Percentiles rank a stretch among this genome's conserved stretches.
Conservation (phyloP, 2,888 invertebrate species). For the Gonocerus acuteangulatus region DNA sequence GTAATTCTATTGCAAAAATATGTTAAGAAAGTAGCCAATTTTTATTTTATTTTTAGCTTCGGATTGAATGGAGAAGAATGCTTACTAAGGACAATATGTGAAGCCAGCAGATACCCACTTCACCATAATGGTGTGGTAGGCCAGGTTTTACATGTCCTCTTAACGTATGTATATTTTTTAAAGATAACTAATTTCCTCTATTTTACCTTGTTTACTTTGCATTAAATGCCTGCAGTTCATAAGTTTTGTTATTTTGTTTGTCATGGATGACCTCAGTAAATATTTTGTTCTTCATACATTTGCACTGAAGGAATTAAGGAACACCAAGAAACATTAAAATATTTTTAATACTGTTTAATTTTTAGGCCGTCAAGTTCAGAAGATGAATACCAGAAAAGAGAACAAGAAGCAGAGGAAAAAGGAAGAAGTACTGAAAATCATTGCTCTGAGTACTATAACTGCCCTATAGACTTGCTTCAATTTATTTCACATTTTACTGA, state of each 20-base stretch:
- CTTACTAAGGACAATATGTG: conserved; percentile 39
- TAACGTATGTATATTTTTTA: conserved; percentile 42
- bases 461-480: conserved; percentile 33
- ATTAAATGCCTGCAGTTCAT: too few species aligned
- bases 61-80: conserved; percentile 36
- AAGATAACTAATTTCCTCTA: background rate
- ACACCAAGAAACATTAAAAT: too few species aligned
- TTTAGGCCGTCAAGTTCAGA: conserved; percentile 47
- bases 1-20: too few species aligned
- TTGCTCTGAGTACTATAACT: conserved; percentile 31
- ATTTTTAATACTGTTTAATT: too few species aligned
- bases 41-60: conserved; percentile 31
- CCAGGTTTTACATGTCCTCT: conserved; percentile 43
- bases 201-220: background rate
- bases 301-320: too few species aligned
- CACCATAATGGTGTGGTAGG: conserved; percentile 39
- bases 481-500: conserved; percentile 21
- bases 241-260: too few species aligned
- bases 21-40: too few species aligned
- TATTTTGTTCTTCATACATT: too few species aligned
- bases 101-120: conserved; percentile 37
- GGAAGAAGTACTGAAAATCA: conserved; percentile 25
- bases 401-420: conserved; percentile 53
- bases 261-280: too few species aligned
- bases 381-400: conserved; percentile 48